Evolutionary conservation across 2,113 vertebrate genomes (phyloP), one percentile per base, ranked within the genome.

Genomic region (Salvator merianae): DNA sequence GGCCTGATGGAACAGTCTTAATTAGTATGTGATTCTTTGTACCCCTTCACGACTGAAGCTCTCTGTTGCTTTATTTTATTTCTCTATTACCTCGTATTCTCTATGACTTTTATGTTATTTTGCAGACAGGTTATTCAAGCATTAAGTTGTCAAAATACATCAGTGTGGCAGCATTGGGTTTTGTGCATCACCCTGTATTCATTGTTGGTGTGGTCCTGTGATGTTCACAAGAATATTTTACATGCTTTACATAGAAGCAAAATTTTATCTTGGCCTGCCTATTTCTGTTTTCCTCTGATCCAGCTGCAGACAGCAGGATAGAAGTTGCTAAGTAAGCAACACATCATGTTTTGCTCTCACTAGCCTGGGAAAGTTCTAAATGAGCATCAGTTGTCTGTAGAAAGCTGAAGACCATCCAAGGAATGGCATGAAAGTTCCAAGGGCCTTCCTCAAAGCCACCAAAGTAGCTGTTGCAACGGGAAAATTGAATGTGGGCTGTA

Each of bases 1-100:
- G 68, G 40, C 5, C 24, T 0, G 0, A 83, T 68, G 4, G n/a
- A 24, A 78, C n/a, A 3, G 72, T 8, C 1, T 0, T 1, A 47
- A 0, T 0, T 2, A 47, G 0, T 0, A n/a, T 0, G 7, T 75
- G 40, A 20, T 47, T 47, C 43, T 47, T 47, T 9, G 5, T 47
- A 47, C 43, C 43, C 43, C 43, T 47, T 47, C 43, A 47, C 5
- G 43, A 47, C 43, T 26, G 62, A n/a, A 20, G 26, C 1, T 69
- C 18, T 26, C 36, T 2, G 40, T 26, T 9, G 8, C 30, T 5
- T 78, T 4, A 18, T 32, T 9, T 80, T 68, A 8, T 18, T 79
- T 30, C 36, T 40, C 36, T 38, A 3, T 66, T 66, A 10, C 26
- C 63, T 66, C 7, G 63, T 53, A 14, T 9, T 53, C 7, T 7